Conservation (phyloP, 2,113 vertebrate species). For the Ailurus styani region DNA sequence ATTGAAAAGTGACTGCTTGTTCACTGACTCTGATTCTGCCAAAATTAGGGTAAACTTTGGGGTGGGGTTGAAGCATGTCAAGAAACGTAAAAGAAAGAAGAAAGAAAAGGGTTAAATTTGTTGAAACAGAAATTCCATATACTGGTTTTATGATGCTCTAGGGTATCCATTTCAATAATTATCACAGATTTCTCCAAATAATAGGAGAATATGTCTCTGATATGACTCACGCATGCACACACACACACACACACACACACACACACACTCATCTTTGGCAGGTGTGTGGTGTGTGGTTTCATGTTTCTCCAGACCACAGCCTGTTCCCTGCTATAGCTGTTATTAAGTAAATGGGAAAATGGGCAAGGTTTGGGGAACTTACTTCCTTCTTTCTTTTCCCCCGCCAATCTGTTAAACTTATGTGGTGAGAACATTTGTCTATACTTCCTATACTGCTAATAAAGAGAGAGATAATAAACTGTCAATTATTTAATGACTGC, state of each 20-base stretch:
- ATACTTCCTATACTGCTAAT: not conserved
- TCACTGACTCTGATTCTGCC: not conserved
- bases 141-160: not conserved
- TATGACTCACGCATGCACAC: not conserved
- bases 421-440: not conserved
- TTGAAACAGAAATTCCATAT: not conserved
- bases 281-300: not conserved
- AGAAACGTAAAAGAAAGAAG: not conserved
- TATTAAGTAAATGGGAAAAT: not conserved
- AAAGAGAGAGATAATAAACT: not conserved
- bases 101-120: not conserved
- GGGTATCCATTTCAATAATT: not conserved
- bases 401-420: not conserved
- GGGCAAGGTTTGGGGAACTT: not conserved
- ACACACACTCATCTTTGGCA: not conserved
- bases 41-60: not conserved
- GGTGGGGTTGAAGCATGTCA: not conserved
- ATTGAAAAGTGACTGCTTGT: not conserved
- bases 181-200: not conserved
- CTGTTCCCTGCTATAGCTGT: not conserved
- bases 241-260: not conserved
- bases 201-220: not conserved
- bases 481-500: not conserved
- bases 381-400: not conserved
- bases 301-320: not conserved